Evolutionary conservation across 2,888 invertebrate genomes (phyloP).

Genomic region (Diadromus collaris): DNA sequence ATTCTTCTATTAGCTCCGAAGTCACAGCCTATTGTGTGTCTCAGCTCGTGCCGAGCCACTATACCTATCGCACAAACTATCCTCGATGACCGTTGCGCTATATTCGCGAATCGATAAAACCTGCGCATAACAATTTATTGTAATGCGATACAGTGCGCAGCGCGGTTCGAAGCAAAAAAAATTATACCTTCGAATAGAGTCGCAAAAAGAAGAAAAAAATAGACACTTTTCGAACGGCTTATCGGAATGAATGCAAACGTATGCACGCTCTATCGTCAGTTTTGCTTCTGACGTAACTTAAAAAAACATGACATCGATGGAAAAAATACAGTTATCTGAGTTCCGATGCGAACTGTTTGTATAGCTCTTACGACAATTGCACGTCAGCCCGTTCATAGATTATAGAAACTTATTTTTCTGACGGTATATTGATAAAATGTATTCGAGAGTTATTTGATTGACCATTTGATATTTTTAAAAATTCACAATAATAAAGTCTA

Average conservation of each 20-base stretch:
- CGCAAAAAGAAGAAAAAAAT: too few species aligned
- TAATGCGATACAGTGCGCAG: background rate
- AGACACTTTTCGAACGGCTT: background rate
- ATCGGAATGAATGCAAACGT: background rate
- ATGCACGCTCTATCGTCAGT: background rate
- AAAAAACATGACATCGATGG: background rate
- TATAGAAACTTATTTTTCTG: too few species aligned
- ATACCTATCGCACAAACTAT: background rate
- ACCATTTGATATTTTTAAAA: too few species aligned
- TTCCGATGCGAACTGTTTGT: background rate
- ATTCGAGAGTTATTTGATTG: too few species aligned
- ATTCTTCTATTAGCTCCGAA: conserved; percentile 4
- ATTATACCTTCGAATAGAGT: background rate
- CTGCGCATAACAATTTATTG: background rate
- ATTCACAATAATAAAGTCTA: too few species aligned
- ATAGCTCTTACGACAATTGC: too few species aligned
- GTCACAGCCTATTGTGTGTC: background rate
- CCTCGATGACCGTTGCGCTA: background rate
- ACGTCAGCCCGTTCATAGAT: too few species aligned
- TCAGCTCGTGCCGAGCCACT: background rate
- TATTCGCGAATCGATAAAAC: too few species aligned
- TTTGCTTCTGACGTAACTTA: too few species aligned
- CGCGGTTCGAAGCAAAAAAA: too few species aligned
- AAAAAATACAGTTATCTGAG: background rate
- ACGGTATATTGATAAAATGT: too few species aligned